Evolutionary conservation across 2,888 invertebrate genomes (phyloP).

Genomic region (Helleia helle): DNA sequence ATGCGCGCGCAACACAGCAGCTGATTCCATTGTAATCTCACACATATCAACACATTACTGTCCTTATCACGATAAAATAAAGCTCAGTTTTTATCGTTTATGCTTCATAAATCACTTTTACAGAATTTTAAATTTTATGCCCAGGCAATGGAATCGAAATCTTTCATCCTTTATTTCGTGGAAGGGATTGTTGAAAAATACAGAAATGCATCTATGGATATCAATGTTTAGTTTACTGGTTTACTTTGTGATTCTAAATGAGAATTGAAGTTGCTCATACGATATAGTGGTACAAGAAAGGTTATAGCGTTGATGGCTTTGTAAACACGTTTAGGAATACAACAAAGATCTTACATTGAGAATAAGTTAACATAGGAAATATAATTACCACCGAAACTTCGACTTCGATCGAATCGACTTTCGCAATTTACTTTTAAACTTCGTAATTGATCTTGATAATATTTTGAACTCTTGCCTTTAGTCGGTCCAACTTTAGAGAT

Average conservation of each 20-base stretch:
- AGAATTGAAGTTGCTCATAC: neutral
- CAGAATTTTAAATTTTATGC: constrained; percentile 13
- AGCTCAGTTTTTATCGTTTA: constrained; percentile 9
- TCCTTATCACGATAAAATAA: constrained; percentile 18
- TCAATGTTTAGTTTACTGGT: neutral
- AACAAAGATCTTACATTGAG: too few species aligned
- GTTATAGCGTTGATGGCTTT: too few species aligned
- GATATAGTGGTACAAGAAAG: too few species aligned
- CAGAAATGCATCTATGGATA: neutral
- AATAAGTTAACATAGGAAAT: too few species aligned
- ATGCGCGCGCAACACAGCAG: constrained; percentile 36
- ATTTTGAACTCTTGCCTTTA: too few species aligned
- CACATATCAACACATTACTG: constrained; percentile 22
- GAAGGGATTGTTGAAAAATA: neutral
- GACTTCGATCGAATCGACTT: too few species aligned
- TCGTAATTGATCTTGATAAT: too few species aligned
- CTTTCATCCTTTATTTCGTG: neutral
- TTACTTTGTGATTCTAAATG: neutral
- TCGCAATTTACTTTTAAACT: too few species aligned
- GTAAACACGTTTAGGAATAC: too few species aligned
- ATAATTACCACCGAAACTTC: too few species aligned
- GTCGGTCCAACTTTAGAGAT: too few species aligned
- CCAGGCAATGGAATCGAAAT: neutral
- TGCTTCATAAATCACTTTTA: neutral
- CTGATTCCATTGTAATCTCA: constrained; percentile 36